These are phyloP conservation scores for Lepidurus apus DNA, from an alignment of 1,140 invertebrate species.

Conservation along the genomic window DNA sequence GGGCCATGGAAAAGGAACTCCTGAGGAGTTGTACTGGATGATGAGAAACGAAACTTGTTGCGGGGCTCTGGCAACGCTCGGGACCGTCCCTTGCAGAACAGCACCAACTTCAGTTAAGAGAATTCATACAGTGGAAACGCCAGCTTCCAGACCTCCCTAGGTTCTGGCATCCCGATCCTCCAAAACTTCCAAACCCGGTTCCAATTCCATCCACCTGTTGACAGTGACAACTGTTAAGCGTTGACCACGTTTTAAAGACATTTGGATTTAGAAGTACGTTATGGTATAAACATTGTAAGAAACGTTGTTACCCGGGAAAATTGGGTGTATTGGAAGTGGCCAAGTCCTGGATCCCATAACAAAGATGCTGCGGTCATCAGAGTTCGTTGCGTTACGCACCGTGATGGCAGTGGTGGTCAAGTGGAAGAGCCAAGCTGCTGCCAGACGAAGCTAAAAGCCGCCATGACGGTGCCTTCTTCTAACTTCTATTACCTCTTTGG, in stretches of 20 bases:
- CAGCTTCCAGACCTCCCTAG: conserved; percentile 1
- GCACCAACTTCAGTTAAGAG: background rate
- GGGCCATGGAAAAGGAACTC: background rate
- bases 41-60: conserved; percentile 16
- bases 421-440: conserved; percentile 4
- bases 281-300: background rate
- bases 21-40: background rate
- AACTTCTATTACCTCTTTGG: background rate
- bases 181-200: background rate
- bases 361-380: conserved; percentile 13
- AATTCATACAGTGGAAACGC: background rate
- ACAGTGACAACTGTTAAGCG: background rate
- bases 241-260: background rate
- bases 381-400: conserved; percentile 18
- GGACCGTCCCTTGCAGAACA: background rate
- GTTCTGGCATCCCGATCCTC: background rate
- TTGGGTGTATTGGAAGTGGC: background rate
- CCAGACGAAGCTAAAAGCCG: conserved; percentile 16
- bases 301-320: background rate
- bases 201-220: background rate
- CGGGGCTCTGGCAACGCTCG: background rate
- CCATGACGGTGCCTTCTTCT: background rate
- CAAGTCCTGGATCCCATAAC: background rate
- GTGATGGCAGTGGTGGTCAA: conserved; percentile 20
- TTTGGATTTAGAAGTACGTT: background rate